phyloP scores from a whole-genome alignment of 2,797 vertebrate species.

The Spheniscus humboldti region DNA sequence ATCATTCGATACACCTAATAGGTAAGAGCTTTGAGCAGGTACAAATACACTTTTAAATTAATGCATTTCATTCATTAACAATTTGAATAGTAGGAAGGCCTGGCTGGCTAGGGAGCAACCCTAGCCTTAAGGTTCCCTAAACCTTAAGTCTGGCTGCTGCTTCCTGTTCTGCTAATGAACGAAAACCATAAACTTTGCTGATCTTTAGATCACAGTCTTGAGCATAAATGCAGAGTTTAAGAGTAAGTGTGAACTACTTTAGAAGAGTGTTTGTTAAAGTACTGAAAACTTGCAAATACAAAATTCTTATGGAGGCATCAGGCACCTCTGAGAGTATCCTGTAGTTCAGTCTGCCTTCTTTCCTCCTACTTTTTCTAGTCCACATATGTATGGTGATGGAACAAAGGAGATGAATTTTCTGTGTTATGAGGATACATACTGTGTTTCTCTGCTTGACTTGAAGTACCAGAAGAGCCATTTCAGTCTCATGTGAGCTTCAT shows the following conservation, averaged over 20 bases:
- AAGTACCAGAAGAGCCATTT: not conserved
- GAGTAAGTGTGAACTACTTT: not conserved
- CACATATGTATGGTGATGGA: not conserved
- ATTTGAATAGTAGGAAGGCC: not conserved
- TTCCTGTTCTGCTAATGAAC: too few relatives aligned
- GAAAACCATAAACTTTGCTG: too few relatives aligned
- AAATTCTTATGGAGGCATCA: not conserved
- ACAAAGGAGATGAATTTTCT: not conserved
- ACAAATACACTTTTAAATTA: not conserved
- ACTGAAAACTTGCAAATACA: not conserved
- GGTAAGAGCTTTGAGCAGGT: not conserved
- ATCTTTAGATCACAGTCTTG: too few relatives aligned
- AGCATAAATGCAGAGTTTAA: too few relatives aligned
- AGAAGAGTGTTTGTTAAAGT: not conserved
- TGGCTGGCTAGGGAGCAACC: not conserved
- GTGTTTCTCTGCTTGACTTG: not conserved
- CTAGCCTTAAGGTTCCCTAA: not conserved
- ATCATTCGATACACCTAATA: not conserved
- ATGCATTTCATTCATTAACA: not conserved
- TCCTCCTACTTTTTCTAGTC: not conserved
- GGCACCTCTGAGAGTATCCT: not conserved
- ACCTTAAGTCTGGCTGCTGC: too few relatives aligned
- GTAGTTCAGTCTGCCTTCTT: not conserved
- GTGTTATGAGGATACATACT: not conserved
- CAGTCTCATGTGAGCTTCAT: not conserved